These are phyloP conservation scores for Egretta garzetta DNA, from an alignment of 2,113 vertebrate genomes.

Conservation along the genomic window DNA sequence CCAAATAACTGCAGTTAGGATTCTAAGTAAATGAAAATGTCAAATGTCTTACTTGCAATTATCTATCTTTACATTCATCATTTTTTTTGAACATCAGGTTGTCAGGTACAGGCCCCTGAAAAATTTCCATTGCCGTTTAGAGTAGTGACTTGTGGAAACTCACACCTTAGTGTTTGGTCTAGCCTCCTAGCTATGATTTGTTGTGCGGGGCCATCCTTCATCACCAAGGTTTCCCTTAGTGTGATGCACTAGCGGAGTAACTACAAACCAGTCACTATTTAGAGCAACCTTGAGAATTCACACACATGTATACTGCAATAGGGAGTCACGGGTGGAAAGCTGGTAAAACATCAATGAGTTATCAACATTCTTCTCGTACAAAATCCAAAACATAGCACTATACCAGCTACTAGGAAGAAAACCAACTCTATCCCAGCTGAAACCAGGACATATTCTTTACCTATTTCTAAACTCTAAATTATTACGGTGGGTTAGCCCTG, in stretches of 20 bases:
- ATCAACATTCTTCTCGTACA: too few species aligned
- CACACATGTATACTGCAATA: not conserved
- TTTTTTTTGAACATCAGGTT: not conserved
- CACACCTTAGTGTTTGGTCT: not conserved
- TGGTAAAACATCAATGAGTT: not conserved
- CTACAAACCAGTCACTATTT: not conserved
- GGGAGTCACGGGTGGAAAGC: fast-evolving
- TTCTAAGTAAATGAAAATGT: not conserved
- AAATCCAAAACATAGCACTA: too few species aligned
- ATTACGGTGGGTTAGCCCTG: not conserved
- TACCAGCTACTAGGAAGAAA: too few species aligned
- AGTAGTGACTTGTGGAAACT: not conserved
- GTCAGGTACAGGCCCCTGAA: not conserved
- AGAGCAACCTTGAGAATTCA: not conserved
- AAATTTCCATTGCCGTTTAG: not conserved
- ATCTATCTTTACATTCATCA: not conserved
- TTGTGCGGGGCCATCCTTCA: not conserved
- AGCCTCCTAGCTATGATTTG: not conserved
- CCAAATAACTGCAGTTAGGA: not conserved
- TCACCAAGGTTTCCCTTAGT: not conserved
- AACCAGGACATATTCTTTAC: not conserved
- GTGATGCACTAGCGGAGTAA: not conserved
- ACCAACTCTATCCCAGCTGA: too few species aligned
- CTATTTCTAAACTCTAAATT: not conserved
- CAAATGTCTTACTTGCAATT: not conserved